Evolutionary conservation across 1,140 invertebrate species (phyloP), one percentile per base, ranked within the genome.

Genomic region (Megalonaias nervosa): DNA sequence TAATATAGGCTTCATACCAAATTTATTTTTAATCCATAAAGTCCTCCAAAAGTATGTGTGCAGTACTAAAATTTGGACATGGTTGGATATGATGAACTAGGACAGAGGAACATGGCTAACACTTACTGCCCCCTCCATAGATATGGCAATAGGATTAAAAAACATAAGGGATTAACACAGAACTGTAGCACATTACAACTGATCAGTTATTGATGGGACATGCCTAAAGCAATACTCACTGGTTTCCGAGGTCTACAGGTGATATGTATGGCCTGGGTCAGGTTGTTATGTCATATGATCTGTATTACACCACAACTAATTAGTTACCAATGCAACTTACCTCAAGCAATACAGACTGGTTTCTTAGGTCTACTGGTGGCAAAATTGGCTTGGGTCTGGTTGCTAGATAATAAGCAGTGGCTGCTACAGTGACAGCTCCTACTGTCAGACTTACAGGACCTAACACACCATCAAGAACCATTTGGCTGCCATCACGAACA

Each of bases 331-430:
- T 60, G 0, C 3, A 14, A 38, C 62, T 70, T 74, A 83, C 83
- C 73, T 81, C 72, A 66, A 83, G 69, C 56, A 67, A 59, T 16
- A 75, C 69, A 6, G 83, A 75, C 61, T 85, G 83, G 60, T 83
- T 79, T 48, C 79, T 59, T n/a, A 83, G 66, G 62, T 85, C 81
- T 21, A 75, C 48, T 26, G 77, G 67, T 17, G 77, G 38, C n/a
- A 71, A 19, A 1, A 64, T 26, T 65, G 83, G 81, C 61, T 75
- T 68, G 65, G 81, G 79, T 80, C 71, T 70, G 19, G 78, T 79
- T 23, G 81, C 68, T 16, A 81, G 26, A 60, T 79, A 84, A 59
- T 81, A 82, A 2, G 76, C 69, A 5, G 78, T 67, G 0, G 75
- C 77, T 16, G 82, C 80, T 6, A 74, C 81, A 11, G 75, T 71